Conservation (phyloP, 1,140 invertebrate genomes). For the Habropoda laboriosa region DNA sequence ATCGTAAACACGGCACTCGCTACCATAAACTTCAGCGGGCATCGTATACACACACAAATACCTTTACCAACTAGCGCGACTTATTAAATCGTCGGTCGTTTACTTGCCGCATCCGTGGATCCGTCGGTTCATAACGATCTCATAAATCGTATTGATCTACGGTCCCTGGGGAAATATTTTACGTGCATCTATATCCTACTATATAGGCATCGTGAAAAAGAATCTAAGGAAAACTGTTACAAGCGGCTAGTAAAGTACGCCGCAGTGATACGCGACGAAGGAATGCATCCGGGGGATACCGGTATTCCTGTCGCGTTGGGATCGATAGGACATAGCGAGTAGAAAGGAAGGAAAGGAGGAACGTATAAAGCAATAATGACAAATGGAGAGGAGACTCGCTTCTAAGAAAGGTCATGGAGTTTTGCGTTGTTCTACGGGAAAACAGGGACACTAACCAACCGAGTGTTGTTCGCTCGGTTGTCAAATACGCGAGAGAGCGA, state of each 20-base stretch:
- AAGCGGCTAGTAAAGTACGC: neutral
- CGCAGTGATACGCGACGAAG: neutral
- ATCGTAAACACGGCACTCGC: neutral
- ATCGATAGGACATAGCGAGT: conserved; percentile 15
- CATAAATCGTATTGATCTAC: conserved; percentile 27
- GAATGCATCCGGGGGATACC: neutral
- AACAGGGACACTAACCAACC: neutral
- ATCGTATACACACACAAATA: neutral
- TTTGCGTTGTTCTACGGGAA: neutral
- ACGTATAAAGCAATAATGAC: conserved; percentile 28
- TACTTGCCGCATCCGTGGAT: neutral
- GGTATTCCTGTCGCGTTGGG: neutral
- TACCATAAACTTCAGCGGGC: neutral
- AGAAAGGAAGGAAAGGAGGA: neutral
- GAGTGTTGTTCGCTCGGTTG: neutral
- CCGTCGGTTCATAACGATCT: neutral
- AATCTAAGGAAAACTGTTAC: neutral
- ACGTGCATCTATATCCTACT: conserved; percentile 22
- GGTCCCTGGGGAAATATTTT: neutral
- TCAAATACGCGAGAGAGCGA: conserved; percentile 1
- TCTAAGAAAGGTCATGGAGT: conserved; percentile 5
- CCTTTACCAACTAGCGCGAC: neutral
- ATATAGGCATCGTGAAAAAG: conserved; percentile 9
- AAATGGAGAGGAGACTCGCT: neutral
- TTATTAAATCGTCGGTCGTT: conserved; percentile 33